Evolutionary conservation across 2,113 vertebrate species (phyloP).

Genomic region (Connochaetes taurinus): DNA sequence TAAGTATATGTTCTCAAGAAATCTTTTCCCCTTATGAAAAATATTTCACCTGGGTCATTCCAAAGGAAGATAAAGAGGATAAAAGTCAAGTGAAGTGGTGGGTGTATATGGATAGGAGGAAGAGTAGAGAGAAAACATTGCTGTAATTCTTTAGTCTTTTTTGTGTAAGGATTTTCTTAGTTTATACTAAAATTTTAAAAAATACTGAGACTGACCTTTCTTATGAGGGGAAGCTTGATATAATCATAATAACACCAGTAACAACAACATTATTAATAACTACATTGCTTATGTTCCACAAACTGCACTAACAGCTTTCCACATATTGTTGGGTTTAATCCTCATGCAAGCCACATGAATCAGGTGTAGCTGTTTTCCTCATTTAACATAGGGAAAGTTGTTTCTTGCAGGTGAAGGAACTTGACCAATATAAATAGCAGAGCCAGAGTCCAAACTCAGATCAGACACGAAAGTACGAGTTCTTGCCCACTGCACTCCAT

Average conservation of each 20-base stretch:
- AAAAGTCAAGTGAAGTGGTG: not conserved
- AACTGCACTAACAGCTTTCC: not conserved
- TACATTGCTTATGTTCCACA: not conserved
- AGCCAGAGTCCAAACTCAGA: not conserved
- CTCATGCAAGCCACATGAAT: not conserved
- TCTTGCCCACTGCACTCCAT: not conserved
- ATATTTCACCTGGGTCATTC: not conserved
- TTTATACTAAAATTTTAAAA: not conserved
- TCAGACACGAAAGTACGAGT: not conserved
- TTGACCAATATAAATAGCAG: not conserved
- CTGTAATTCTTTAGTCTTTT: not conserved
- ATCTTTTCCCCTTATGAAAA: not conserved
- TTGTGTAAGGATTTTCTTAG: not conserved
- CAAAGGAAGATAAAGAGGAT: not conserved
- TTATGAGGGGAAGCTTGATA: not conserved
- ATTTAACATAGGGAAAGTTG: not conserved
- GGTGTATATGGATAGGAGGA: not conserved
- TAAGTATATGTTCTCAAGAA: not conserved
- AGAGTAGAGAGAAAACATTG: not conserved
- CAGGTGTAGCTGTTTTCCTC: not conserved
- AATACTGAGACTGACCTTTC: not conserved
- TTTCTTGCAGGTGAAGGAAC: not conserved
- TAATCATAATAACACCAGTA: not conserved
- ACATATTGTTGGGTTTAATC: not conserved
- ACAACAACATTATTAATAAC: not conserved